These are phyloP conservation scores for Phenganax stokvisi DNA, from an alignment of 92 coral and sea anemone genomes.

Conservation along the genomic window DNA sequence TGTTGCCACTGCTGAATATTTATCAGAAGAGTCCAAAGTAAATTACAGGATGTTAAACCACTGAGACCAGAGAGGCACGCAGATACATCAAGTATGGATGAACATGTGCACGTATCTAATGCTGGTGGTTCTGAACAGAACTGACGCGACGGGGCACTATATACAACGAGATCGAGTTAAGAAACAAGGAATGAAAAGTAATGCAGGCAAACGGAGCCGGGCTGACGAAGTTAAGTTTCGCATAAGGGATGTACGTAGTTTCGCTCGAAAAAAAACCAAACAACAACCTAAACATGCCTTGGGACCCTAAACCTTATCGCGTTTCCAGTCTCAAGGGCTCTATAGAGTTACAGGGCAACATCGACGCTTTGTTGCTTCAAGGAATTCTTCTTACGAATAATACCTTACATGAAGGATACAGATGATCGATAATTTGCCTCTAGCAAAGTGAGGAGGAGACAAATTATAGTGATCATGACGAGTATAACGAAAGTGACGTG, in stretches of 20 bases:
- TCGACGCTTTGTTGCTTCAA: neutral
- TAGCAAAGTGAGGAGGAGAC: neutral
- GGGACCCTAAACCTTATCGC: neutral
- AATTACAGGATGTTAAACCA: conserved; percentile 5
- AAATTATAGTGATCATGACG: neutral
- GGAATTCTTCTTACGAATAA: neutral
- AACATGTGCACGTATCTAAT: neutral
- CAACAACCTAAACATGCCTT: neutral
- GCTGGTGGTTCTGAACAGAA: neutral
- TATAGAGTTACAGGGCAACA: neutral
- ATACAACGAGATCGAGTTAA: neutral
- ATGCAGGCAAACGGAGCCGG: neutral
- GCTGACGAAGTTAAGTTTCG: neutral
- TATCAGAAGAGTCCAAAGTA: conserved; percentile 7
- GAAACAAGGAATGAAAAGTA: neutral
- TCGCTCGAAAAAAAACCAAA: neutral
- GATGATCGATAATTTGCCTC: neutral
- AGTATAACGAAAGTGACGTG: neutral
- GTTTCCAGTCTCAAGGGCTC: neutral
- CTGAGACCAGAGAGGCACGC: neutral
- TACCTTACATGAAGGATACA: neutral
- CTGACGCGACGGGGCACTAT: neutral
- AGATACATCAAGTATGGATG: neutral
- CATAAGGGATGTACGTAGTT: neutral
- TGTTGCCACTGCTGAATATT: neutral